Evolutionary conservation across 1,140 invertebrate species (phyloP).

Genomic region (Drosophila murphyi): DNA sequence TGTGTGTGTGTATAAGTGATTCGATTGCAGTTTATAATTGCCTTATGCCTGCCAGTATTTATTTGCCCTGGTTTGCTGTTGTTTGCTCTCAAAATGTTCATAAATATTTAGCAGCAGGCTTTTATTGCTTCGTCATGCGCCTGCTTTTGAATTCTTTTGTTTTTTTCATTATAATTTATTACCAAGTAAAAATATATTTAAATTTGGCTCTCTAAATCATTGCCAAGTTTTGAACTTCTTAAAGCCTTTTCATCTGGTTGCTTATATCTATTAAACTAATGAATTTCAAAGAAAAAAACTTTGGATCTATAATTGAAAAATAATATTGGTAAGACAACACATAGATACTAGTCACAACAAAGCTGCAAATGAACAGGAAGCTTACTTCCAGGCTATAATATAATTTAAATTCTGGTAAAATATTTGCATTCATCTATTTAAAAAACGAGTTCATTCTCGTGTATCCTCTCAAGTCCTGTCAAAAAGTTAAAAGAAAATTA

Average conservation of each 20-base stretch:
- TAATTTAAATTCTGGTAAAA: too few relatives aligned
- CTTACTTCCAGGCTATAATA: too few relatives aligned
- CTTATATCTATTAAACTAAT: too few relatives aligned
- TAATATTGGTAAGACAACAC: too few relatives aligned
- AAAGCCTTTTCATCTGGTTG: too few relatives aligned
- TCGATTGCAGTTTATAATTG: constrained; percentile 70
- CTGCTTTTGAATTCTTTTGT: not conserved
- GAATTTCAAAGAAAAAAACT: too few relatives aligned
- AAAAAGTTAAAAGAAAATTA: not conserved
- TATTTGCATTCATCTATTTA: too few relatives aligned
- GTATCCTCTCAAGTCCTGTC: not conserved
- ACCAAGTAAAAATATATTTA: not conserved
- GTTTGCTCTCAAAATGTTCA: constrained; percentile 60
- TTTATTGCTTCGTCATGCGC: constrained; percentile 38
- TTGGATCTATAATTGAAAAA: too few relatives aligned
- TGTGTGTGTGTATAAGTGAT: constrained; percentile 54
- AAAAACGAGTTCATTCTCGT: not conserved
- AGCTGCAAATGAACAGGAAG: too few relatives aligned
- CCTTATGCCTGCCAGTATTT: constrained; percentile 59
- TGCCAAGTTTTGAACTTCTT: too few relatives aligned
- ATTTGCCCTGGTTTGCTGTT: constrained; percentile 63
- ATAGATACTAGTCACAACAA: too few relatives aligned
- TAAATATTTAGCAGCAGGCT: constrained; percentile 62
- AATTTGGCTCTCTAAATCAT: not conserved
- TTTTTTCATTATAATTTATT: not conserved